Evolutionary conservation across 2,888 invertebrate genomes (phyloP), one percentile per base, ranked within the genome.

Genomic region (Drosophila yooni): DNA sequence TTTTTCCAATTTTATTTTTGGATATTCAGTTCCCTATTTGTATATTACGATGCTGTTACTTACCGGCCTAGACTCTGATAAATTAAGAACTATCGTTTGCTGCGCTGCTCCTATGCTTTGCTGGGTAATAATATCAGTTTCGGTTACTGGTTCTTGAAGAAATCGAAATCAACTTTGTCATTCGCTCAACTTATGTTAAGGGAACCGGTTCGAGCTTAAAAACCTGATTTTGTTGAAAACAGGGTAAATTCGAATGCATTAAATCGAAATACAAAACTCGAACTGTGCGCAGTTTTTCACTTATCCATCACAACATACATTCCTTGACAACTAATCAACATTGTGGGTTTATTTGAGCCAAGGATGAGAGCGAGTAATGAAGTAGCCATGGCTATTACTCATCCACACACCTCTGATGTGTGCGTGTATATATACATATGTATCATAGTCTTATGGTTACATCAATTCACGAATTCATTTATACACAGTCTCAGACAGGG

Each of bases 391-490:
- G 52, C 73, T 59, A 75, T 75, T 62, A 66, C 46, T 70, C 71
- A 76, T 57, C 33, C 48, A 48, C 33, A 50, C 52, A 56, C 60
- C 50, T 67, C 43, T 21, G 18, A n/a, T 15, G 21, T 11, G 34
- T 21, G 21, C 21, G 21, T 46, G 11, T 4, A 25, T 2, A n/a
- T 43, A n/a, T n/a, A 40, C 11, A 21, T 43, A 43, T n/a, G 3
- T 6, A 2, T 4, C 8, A 21, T 33, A 40, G 27, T 40, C 40
- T 31, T 21, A 34, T 50, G 33, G 33, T 40, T 29, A 53, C 27
- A 50, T 61, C 52, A 71, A 65, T 65, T 43, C 52, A 62, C 10
- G 25, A 31, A 56, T 53, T 67, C 62, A 57, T 70, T 66, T 66
- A 34, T 54, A n/a, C 36, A 38, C 40, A 40, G 50, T 15, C 34